Conservation (phyloP, 1,140 invertebrate genomes). For the Diploscapter pachys region DNA sequence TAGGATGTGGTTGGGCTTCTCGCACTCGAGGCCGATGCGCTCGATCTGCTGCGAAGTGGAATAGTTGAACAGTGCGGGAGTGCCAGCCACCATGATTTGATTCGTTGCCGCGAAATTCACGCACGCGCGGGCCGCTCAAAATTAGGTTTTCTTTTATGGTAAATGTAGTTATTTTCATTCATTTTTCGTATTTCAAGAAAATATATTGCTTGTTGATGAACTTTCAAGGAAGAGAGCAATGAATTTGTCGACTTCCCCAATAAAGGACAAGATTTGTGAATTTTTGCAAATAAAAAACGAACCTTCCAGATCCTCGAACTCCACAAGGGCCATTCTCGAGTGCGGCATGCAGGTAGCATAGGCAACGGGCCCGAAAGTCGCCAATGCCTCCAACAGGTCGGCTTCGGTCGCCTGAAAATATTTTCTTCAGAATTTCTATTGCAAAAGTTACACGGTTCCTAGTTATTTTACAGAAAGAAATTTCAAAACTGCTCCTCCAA, state of each 20-base stretch:
- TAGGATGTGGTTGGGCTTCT: slow-evolving; percentile 78
- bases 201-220: background rate
- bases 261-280: background rate
- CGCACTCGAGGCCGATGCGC: slow-evolving; percentile 60
- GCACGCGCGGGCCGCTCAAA: slow-evolving; percentile 51
- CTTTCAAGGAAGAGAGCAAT: background rate
- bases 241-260: background rate
- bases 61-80: slow-evolving; percentile 61
- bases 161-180: background rate
- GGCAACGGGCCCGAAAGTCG: slow-evolving; percentile 53
- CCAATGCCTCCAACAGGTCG: slow-evolving; percentile 52
- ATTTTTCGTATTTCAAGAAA: background rate
- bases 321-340: slow-evolving; percentile 61
- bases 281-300: background rate
- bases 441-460: no score
- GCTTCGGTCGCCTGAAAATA: slow-evolving; percentile 44
- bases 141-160: background rate
- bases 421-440: background rate
- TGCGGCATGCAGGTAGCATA: slow-evolving; percentile 62
- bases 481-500: no score
- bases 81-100: slow-evolving; percentile 60
- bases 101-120: slow-evolving; percentile 59
- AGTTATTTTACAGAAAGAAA: no score
- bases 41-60: slow-evolving; percentile 63
- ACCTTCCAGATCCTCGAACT: slow-evolving; percentile 58